Base-by-base conservation (phyloP, 1,140 invertebrate genomes). In the Alviniconcha marisindica region DNA sequence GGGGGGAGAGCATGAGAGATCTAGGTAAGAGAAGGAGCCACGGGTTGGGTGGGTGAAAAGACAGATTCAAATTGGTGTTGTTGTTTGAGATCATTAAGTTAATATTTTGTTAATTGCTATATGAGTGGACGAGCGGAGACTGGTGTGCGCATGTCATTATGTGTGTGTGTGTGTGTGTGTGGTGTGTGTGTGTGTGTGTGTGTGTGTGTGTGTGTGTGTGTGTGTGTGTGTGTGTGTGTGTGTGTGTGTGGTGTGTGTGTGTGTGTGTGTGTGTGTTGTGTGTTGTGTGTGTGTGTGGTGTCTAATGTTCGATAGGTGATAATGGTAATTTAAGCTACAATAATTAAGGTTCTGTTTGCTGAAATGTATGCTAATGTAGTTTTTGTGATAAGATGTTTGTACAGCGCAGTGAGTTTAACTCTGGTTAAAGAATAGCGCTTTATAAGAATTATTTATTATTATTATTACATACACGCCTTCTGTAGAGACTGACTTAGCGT, bases 81-180 rank as follows among this genome's bases (percentile, higher is more conserved):
- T n/a, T n/a, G n/a, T n/a, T n/a, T n/a, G n/a, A n/a, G n/a, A n/a
- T n/a, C n/a, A n/a, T n/a, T n/a, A n/a, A n/a, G n/a, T n/a, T n/a
- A n/a, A n/a, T n/a, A n/a, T n/a, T n/a, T n/a, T n/a, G n/a, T n/a
- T n/a, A n/a, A n/a, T n/a, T n/a, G n/a, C n/a, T n/a, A n/a, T n/a
- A n/a, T n/a, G n/a, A n/a, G n/a, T n/a, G n/a, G n/a, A n/a, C n/a
- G n/a, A n/a, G n/a, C n/a, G n/a, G n/a, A n/a, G n/a, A n/a, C n/a
- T n/a, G n/a, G n/a, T n/a, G n/a, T n/a, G 54, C 21, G 3, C n/a
- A 5, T 56, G 21, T 56, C 2, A 4, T 2, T 31, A 66, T 33
- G 60, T 66, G 18, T 66, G 63, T 33, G 63, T 66, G 63, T 33
- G 63, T 5, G 60, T 66, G 63, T 66, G 63, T 66, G 63, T 66